These are phyloP conservation scores for Acropternis orthonyx DNA, from an alignment of 2,797 vertebrate genomes.

Conservation along the genomic window DNA sequence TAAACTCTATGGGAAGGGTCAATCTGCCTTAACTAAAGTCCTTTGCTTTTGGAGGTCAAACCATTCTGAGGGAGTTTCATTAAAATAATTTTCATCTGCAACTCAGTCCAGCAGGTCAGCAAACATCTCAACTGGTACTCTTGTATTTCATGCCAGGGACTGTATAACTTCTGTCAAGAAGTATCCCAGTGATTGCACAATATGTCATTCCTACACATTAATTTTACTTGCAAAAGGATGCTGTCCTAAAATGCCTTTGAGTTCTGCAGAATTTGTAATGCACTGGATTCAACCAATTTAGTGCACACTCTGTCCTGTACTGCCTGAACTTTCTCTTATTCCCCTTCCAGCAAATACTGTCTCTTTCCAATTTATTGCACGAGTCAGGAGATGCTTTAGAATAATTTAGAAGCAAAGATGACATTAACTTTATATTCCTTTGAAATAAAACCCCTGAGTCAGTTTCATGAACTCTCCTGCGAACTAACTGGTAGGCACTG, in stretches of 20 bases:
- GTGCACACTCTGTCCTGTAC: neutral
- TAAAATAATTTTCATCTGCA: neutral
- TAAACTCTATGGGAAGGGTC: neutral
- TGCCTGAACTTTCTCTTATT: neutral
- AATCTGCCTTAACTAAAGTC: neutral
- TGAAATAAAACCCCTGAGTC: neutral
- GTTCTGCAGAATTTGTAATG: neutral
- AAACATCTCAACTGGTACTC: neutral
- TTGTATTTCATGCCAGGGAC: neutral
- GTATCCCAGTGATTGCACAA: neutral
- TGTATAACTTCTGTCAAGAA: neutral
- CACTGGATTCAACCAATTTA: neutral
- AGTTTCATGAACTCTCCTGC: neutral
- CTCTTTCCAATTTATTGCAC: neutral
- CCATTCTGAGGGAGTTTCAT: neutral
- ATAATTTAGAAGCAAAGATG: neutral
- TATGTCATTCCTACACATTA: neutral
- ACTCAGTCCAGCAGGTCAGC: neutral
- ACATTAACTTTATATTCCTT: neutral
- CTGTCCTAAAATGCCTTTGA: neutral
- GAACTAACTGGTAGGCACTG: neutral
- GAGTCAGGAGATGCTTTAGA: neutral
- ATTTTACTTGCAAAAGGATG: conserved; percentile 33
- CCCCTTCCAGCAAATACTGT: neutral
- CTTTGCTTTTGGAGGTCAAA: neutral